These are phyloP conservation scores for Ahaetulla prasina DNA, from an alignment of 2,113 vertebrate species.

Conservation along the genomic window DNA sequence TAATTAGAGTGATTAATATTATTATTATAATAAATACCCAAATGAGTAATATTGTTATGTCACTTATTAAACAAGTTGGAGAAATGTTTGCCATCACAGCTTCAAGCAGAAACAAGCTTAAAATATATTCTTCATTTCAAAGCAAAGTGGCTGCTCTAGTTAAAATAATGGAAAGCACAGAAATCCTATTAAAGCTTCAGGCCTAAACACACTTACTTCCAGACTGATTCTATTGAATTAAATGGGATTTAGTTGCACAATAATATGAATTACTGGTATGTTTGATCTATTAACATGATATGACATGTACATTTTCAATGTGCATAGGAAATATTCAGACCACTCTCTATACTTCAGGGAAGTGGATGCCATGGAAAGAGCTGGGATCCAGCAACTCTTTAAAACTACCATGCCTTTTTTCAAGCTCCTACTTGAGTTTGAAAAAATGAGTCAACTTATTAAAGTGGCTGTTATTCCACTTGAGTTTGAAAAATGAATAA, in stretches of 20 bases:
- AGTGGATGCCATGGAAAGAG: not conserved
- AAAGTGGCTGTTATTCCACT: not conserved
- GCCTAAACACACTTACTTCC: not conserved
- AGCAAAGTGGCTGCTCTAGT: not conserved
- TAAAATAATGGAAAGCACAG: not conserved
- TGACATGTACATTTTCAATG: not conserved
- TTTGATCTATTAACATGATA: not conserved
- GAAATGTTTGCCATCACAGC: not conserved
- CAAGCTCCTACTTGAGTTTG: not conserved
- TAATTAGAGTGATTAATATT: constrained; percentile 47
- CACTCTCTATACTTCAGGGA: not conserved
- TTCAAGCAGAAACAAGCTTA: not conserved
- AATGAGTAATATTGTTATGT: constrained; percentile 37
- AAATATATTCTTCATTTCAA: not conserved
- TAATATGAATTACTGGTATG: not conserved
- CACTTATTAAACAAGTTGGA: constrained; percentile 24
- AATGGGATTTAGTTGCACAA: not conserved
- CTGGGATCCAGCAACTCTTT: not conserved
- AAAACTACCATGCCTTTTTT: not conserved
- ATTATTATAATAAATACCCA: constrained; percentile 34
- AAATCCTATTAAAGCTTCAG: not conserved
- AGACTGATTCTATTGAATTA: not conserved
- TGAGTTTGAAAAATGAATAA: not conserved
- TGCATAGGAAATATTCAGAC: not conserved
- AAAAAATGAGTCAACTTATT: not conserved